Conservation (phyloP, 2,113 vertebrate genomes). For the Heliornis fulica region DNA sequence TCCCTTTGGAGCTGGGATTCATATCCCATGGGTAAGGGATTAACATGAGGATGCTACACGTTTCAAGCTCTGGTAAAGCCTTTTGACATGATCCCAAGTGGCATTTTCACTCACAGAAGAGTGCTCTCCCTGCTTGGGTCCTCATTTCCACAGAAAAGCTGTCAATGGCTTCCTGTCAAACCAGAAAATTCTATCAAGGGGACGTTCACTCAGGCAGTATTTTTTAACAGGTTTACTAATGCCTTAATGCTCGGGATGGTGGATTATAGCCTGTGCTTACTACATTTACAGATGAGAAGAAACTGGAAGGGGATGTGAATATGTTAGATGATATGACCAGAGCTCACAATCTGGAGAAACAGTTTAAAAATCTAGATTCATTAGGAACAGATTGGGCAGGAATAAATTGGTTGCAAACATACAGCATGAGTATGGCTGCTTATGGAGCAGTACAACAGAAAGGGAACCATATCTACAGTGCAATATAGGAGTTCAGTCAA, state of each 20-base stretch:
- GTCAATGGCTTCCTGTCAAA: not conserved
- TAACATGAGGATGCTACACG: not conserved
- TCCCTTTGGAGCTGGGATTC: not conserved
- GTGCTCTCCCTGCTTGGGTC: not conserved
- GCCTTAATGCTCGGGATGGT: not conserved
- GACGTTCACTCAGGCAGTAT: not conserved
- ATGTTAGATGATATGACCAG: not conserved
- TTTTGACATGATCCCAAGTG: not conserved
- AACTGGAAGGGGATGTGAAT: not conserved
- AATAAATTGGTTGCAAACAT: not conserved
- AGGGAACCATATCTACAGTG: not conserved
- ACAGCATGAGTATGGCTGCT: not conserved
- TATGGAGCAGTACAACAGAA: not conserved
- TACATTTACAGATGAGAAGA: not conserved
- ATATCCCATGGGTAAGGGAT: not conserved
- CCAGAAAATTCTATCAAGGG: not conserved
- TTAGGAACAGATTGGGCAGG: not conserved
- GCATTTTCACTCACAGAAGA: not conserved
- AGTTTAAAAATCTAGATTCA: not conserved
- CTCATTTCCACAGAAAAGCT: not conserved
- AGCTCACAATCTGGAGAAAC: not conserved
- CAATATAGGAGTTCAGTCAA: not conserved
- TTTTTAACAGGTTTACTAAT: not conserved
- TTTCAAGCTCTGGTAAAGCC: not conserved
- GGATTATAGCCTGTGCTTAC: not conserved